A percentile compares a stretch with the other conserved stretches of the same genome.
phyloP scores from a whole-genome alignment of 2,113 vertebrate genomes.

The Rhinichthys klamathensis region DNA sequence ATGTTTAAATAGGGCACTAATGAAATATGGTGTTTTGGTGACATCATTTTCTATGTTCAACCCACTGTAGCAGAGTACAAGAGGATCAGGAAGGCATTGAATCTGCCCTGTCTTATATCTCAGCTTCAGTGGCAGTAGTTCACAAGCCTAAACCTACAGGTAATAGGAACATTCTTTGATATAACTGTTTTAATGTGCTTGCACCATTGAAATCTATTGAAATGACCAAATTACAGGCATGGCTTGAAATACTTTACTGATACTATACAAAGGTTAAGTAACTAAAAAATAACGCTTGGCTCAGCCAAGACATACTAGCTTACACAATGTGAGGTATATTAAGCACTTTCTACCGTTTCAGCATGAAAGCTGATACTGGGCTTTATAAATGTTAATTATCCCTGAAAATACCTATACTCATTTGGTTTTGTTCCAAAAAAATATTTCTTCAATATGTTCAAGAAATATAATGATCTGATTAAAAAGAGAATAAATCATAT shows the following conservation, averaged over 20 bases:
- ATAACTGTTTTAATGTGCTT: not conserved
- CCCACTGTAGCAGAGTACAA: not conserved
- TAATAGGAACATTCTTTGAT: not conserved
- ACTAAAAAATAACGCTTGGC: not conserved
- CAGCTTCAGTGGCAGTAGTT: not conserved
- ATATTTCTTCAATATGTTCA: not conserved
- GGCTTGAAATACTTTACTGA: not conserved
- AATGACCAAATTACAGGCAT: not conserved
- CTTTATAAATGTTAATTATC: not conserved
- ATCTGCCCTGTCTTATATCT: not conserved
- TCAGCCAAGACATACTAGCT: not conserved
- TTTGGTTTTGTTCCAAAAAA: conserved; percentile 3
- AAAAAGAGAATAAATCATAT: not conserved
- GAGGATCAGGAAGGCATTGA: not conserved
- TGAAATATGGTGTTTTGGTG: not conserved
- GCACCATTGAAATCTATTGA: not conserved
- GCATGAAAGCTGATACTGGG: not conserved
- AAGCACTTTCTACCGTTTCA: not conserved
- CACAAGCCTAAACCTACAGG: not conserved
- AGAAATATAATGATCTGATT: not conserved
- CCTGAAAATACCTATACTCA: conserved; percentile 4
- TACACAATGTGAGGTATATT: conserved; percentile 15
- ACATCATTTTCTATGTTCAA: not conserved
- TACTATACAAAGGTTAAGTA: not conserved
- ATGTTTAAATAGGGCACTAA: not conserved